phyloP scores from a whole-genome alignment of 2,888 invertebrate genomes.

The Parochlus steinenii region DNA sequence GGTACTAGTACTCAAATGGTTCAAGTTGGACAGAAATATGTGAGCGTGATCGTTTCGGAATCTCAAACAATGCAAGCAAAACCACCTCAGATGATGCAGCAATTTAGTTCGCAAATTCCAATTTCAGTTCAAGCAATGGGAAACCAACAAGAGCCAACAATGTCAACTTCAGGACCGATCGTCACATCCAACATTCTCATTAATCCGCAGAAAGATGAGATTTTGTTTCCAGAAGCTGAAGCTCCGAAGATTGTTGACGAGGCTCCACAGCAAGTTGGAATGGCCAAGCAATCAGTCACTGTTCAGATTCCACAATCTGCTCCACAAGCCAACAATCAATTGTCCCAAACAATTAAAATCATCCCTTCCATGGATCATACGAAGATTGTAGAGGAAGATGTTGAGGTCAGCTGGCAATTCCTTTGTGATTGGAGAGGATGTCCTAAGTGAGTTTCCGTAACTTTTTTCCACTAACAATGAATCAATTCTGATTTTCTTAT shows the following conservation, averaged over 20 bases:
- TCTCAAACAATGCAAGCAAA: constrained; percentile 9
- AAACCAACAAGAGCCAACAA: constrained; percentile 1
- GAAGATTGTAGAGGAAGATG: constrained; percentile 18
- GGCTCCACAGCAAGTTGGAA: no score
- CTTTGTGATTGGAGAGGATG: constrained; percentile 94
- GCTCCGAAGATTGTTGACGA: no score
- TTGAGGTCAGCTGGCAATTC: constrained; percentile 34
- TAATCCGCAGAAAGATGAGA: constrained; percentile 13
- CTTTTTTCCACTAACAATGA: neutral
- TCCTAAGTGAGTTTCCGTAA: constrained; percentile 34
- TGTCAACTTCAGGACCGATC: constrained; percentile 9
- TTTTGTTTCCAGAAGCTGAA: neutral
- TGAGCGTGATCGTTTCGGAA: neutral
- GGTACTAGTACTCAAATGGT: constrained; percentile 7
- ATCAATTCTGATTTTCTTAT: constrained; percentile 12
- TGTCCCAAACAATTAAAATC: constrained; percentile 9
- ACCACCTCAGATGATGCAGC: constrained; percentile 2
- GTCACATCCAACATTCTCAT: constrained; percentile 11
- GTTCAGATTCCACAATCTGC: constrained; percentile 11
- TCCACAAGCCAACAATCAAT: constrained; percentile 5
- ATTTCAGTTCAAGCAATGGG: neutral
- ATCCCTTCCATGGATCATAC: constrained; percentile 11
- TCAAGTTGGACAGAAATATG: constrained; percentile 7
- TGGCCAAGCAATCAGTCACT: constrained; percentile 9
- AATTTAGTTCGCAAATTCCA: no score